Evolutionary conservation across 2,888 invertebrate species (phyloP), one percentile per base, ranked within the genome.

Genomic region (Acleris laterana): DNA sequence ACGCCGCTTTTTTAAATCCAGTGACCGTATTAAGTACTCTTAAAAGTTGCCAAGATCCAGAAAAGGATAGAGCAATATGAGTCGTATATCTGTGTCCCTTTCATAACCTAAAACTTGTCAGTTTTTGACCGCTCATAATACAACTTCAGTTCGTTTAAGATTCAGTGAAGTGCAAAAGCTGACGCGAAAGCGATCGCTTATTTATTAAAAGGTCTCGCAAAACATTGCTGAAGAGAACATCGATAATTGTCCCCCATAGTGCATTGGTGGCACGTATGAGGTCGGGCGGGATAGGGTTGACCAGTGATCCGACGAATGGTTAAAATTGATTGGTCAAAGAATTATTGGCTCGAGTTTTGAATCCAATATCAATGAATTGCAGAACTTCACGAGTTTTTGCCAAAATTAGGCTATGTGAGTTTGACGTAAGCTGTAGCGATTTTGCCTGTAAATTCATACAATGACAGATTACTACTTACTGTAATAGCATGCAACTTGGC

Each of bases 91-190:
- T 3, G 2, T 32, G 1, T 32, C 32, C 1, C 32, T 32, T 7
- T 32, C 32, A 32, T 32, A 32, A 3, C 32, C 9, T 32, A 32
- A 28, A 28, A 32, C 32, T 32, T 32, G 9, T 32, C 32, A 32
- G 32, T 9, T 32, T 32, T 3, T 32, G 32, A 32, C 32, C 2
- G 9, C 3, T 32, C 32, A 32, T 7, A 32, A 9, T 32, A 9
- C 32, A 32, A 32, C 3, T 32, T 32, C 32, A 72, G 87, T 80
- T 78, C 83, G 85, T 85, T 87, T 85, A 78, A 72, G 81, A 90
- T 86, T 87, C 89, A 87, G 78, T 77, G 83, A 87, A 89, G 91
- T 90, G 91, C 89, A 89, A 90, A 88, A 88, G 82, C 81, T 88
- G 90, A 88, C 88, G 82, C 88, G 87, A 86, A 86, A 82, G 88